Conservation (phyloP, 2,113 vertebrate species). For the Toxostoma redivivum region DNA sequence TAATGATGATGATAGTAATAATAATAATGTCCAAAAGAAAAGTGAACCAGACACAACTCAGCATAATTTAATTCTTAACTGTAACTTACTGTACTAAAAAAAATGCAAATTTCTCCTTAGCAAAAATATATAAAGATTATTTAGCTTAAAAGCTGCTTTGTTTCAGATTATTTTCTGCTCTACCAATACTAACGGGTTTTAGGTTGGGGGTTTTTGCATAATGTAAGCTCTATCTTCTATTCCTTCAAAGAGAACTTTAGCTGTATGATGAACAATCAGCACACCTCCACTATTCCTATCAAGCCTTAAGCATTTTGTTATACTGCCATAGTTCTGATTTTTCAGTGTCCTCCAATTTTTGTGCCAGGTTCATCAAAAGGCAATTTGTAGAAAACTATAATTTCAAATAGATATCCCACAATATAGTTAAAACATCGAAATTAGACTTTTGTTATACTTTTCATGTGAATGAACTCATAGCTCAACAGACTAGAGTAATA, state of each 20-base stretch:
- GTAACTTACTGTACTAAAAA: not conserved
- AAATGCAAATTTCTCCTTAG: not conserved
- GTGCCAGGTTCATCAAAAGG: not conserved
- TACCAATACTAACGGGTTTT: not conserved
- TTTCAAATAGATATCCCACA: not conserved
- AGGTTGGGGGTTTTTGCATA: not conserved
- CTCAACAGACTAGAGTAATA: not conserved
- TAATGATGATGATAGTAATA: not conserved
- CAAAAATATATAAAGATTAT: not conserved
- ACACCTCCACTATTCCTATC: not conserved
- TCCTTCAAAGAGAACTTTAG: not conserved
- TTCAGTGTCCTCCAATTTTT: not conserved
- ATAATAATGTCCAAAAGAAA: not conserved
- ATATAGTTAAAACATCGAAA: not conserved
- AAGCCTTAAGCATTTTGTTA: not conserved
- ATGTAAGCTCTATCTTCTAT: not conserved
- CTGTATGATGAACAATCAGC: not conserved
- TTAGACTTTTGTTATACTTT: not conserved
- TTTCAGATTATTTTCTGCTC: not conserved
- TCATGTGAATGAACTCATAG: not conserved
- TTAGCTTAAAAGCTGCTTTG: not conserved
- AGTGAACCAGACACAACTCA: not conserved
- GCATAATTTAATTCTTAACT: not conserved
- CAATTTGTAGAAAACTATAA: not conserved
- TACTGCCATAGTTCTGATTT: not conserved